phyloP scores from a whole-genome alignment of 2,888 invertebrate genomes.

The Lamellibrachia satsuma region DNA sequence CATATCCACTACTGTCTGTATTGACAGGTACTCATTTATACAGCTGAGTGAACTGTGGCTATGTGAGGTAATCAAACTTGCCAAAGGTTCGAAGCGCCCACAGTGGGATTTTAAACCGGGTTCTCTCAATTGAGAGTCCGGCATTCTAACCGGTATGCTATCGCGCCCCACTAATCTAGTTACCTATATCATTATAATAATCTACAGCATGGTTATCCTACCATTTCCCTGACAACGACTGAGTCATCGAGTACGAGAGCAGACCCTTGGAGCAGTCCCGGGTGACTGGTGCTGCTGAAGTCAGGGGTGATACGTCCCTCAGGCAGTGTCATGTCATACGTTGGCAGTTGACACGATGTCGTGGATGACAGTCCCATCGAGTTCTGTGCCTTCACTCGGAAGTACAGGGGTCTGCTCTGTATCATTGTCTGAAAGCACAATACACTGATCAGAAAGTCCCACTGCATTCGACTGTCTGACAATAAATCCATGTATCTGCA shows the following conservation, averaged over 20 bases:
- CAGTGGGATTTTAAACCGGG: too few species aligned
- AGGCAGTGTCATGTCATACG: slow-evolving; percentile 52
- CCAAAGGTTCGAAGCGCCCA: too few species aligned
- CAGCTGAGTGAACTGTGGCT: too few species aligned
- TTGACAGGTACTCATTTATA: too few species aligned
- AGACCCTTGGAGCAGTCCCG: slow-evolving; percentile 43
- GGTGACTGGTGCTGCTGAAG: slow-evolving; percentile 48
- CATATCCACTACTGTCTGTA: too few species aligned
- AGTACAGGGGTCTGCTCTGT: slow-evolving; percentile 30
- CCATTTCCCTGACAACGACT: slow-evolving; percentile 33
- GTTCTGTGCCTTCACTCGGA: slow-evolving; percentile 50
- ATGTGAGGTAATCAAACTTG: too few species aligned
- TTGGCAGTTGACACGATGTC: slow-evolving; percentile 45
- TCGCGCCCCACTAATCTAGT: too few species aligned
- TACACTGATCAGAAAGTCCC: background rate
- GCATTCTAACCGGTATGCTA: too few species aligned
- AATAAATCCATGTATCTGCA: too few species aligned
- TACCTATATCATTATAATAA: background rate
- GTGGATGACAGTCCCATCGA: slow-evolving; percentile 45
- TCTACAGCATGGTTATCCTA: background rate
- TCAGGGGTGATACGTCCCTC: slow-evolving; percentile 50
- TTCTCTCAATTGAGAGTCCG: too few species aligned
- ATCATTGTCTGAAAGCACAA: background rate
- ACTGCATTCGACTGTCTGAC: background rate
- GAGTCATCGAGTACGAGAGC: slow-evolving; percentile 51